A percentile compares a stretch with the other conserved stretches of the same genome.
Evolutionary conservation across 2,113 vertebrate species (phyloP).

Genomic region (Neodontobutis hainanensis): DNA sequence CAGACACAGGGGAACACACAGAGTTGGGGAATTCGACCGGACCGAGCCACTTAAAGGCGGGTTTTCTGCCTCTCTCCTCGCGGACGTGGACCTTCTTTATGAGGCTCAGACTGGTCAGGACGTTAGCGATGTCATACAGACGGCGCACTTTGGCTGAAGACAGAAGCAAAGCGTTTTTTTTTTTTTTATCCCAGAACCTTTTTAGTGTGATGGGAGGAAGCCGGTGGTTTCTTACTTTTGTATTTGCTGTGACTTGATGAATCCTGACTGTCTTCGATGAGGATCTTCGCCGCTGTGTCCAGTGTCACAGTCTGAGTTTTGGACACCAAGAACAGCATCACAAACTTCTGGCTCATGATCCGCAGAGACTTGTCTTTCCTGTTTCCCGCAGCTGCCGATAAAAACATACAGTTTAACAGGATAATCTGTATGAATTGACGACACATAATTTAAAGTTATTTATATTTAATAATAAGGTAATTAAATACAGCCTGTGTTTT

Average conservation of each 20-base stretch:
- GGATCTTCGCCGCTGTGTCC: conserved; percentile 89
- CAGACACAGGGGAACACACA: conserved; percentile 52
- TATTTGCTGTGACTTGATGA: conserved; percentile 90
- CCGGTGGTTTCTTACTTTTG: conserved; percentile 85
- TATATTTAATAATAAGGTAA: too few relatives aligned
- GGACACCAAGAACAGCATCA: conserved; percentile 95
- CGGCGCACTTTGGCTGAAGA: conserved; percentile 90
- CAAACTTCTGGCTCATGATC: conserved; percentile 97
- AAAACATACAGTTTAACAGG: not conserved
- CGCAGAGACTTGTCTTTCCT: conserved; percentile 95
- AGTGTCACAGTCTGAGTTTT: conserved; percentile 89
- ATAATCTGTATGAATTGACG: not conserved
- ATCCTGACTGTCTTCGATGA: conserved; percentile 91
- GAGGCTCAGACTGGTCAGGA: conserved; percentile 88
- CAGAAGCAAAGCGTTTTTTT: not conserved
- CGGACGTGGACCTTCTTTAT: conserved; percentile 91
- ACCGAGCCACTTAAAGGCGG: conserved; percentile 94
- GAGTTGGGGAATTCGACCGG: conserved; percentile 80
- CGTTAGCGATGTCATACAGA: conserved; percentile 93
- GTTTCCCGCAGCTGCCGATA: conserved; percentile 79
- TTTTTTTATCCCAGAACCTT: too few relatives aligned
- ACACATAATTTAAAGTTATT: too few relatives aligned
- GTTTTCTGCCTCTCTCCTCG: conserved; percentile 88
- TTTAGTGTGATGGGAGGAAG: too few relatives aligned
- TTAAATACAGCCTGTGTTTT: too few relatives aligned